Percentiles rank a stretch among this genome's conserved stretches.
Evolutionary conservation across 2,113 vertebrate genomes (phyloP).

Genomic region (Taurulus bubalis): DNA sequence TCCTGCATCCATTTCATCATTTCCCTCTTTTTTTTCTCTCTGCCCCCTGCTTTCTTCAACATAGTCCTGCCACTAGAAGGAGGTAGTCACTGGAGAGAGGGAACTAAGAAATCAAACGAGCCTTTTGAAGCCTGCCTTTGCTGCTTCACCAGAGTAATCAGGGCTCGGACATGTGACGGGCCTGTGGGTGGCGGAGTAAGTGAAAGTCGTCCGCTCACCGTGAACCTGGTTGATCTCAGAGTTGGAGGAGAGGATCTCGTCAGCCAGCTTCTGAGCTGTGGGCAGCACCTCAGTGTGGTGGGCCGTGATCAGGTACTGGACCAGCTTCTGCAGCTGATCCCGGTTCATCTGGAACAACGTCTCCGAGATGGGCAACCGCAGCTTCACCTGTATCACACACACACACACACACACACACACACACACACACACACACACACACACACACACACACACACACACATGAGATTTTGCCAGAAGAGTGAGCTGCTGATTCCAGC

Average conservation of each 20-base stretch:
- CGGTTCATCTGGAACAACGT: conserved; percentile 99
- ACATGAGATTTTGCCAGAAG: background rate
- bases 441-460: background rate
- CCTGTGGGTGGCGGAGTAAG: conserved; percentile 34
- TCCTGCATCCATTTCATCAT: conserved; percentile 57
- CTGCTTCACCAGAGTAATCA: conserved; percentile 51
- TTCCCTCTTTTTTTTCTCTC: conserved; percentile 3
- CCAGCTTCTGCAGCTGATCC: conserved; percentile 99
- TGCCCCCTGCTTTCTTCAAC: conserved; percentile 17
- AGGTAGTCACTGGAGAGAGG: conserved; percentile 38
- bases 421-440: background rate
- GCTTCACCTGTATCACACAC: conserved; percentile 86
- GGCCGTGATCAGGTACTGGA: conserved; percentile 98
- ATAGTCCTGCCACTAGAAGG: conserved; percentile 44
- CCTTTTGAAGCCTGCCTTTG: conserved; percentile 61
- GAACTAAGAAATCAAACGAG: conserved; percentile 59
- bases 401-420: background rate
- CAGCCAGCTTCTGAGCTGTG: conserved; percentile 97
- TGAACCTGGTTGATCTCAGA: conserved; percentile 99
- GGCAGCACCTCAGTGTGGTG: conserved; percentile 99
- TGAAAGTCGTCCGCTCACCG: conserved; percentile 81
- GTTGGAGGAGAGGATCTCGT: conserved; percentile 99
- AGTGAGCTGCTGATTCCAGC: background rate
- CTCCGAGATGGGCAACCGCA: conserved; percentile 98
- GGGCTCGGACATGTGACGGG: conserved; percentile 49